Base-by-base conservation (phyloP, 2,888 invertebrate genomes). In the Epinotia bilunana region DNA sequence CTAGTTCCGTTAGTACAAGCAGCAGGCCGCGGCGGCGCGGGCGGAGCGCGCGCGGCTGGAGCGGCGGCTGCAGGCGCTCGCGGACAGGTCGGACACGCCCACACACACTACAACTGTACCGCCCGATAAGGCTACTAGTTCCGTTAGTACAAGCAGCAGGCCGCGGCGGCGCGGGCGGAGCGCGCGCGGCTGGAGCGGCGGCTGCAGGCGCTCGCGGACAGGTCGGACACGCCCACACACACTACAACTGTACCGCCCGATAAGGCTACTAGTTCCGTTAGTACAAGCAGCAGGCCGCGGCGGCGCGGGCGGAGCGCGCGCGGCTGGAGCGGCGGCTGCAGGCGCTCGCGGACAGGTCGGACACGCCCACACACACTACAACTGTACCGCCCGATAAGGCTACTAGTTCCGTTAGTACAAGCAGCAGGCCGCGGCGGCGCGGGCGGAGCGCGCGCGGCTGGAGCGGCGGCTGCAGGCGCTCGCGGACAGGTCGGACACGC, bases 361-460 rank as follows among this genome's bases (percentile, higher is more conserved):
- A 28, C 23, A 28, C 23, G 3, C 3, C n/a, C n/a, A n/a, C n/a
- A n/a, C 23, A 28, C 3, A 3, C 3, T 28, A 28, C 23, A 28
- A 20, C 1, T 20, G 20, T 20, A 20, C 20, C 20, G 20, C 20
- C 20, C 2, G 20, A 20, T 20, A 20, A 20, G 20, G 20, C 20
- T 20, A 20, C 20, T 20, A 20, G 20, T 20, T 20, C 20, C 20
- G n/a, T n/a, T n/a, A 64, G 11, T 28, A 46, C 84, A 16, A 85
- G 90, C 72, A 83, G 88, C 77, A 82, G 91, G 79, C 87, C 80
- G 81, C 82, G 61, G 83, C 83, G 83, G 87, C 80, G 86, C 84
- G 2, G 7, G 84, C 88, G 73, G 61, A 88, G 16, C 16, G 68
- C n/a, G 64, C 58, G 46, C 7, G 64, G 63, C 80, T 82, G 0